A percentile compares a stretch with the other conserved stretches of the same genome.
Conservation (phyloP, 1,140 invertebrate species). For the Anagrus nilaparvatae region DNA sequence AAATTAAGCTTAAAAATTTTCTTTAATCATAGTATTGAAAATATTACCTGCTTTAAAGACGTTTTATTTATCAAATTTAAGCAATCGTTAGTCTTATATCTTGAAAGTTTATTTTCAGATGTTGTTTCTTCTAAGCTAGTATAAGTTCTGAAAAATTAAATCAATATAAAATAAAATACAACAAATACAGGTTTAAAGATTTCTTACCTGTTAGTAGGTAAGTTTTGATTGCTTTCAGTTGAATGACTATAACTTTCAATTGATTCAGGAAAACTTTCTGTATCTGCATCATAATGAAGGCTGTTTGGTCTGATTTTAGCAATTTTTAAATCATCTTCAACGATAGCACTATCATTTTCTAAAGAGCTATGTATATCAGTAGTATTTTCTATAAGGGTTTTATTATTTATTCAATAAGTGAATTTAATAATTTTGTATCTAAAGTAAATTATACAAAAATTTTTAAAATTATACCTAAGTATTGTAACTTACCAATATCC, state of each 20-base stretch:
- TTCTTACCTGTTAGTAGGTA: too few relatives aligned
- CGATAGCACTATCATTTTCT: slow-evolving; percentile 13
- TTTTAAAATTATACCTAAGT: too few relatives aligned
- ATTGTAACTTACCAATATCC: too few relatives aligned
- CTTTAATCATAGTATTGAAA: too few relatives aligned
- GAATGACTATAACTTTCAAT: not conserved
- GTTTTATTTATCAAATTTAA: too few relatives aligned
- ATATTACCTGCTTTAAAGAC: too few relatives aligned
- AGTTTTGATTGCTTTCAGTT: slow-evolving; percentile 16
- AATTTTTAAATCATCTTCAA: slow-evolving; percentile 11
- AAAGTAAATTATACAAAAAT: too few relatives aligned
- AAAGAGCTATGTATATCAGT: slow-evolving; percentile 6
- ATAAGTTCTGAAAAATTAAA: slow-evolving; percentile 29
- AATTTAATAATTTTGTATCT: too few relatives aligned
- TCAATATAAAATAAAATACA: slow-evolving; percentile 23
- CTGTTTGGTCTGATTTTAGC: slow-evolving; percentile 12
- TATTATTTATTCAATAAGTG: too few relatives aligned
- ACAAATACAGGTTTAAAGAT: too few relatives aligned
- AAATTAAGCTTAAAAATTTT: not conserved
- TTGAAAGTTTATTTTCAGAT: slow-evolving; percentile 29
- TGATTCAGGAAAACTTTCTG: slow-evolving; percentile 14
- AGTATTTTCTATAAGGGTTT: too few relatives aligned
- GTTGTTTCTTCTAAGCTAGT: slow-evolving; percentile 28
- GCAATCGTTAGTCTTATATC: slow-evolving; percentile 33
- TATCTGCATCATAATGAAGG: slow-evolving; percentile 11